phyloP scores from a whole-genome alignment of 2,797 vertebrate genomes.

The Eulemur coronatus region DNA sequence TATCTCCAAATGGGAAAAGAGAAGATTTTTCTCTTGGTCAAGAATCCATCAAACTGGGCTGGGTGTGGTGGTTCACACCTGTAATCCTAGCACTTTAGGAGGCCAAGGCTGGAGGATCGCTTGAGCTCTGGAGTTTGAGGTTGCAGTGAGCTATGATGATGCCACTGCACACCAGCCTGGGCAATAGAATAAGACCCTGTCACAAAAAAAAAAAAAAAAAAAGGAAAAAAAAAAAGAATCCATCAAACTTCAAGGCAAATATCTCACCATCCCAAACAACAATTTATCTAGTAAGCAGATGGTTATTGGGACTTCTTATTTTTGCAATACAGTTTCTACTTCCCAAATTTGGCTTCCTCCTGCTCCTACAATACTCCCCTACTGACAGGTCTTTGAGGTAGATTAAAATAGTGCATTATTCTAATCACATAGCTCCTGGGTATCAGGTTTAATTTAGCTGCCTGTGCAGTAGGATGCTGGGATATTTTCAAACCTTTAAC shows the following conservation, averaged over 20 bases:
- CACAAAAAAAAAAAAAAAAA: background rate
- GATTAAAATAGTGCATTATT: background rate
- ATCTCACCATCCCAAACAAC: background rate
- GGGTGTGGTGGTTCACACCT: background rate
- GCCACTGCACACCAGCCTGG: background rate
- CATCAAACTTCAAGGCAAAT: constrained; percentile 18
- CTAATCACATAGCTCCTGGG: background rate
- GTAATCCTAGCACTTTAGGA: background rate
- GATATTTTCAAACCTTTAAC: constrained; percentile 50
- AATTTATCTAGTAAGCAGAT: background rate
- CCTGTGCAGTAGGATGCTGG: background rate
- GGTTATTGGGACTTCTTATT: background rate
- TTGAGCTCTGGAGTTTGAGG: background rate
- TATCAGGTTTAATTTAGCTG: constrained; percentile 58
- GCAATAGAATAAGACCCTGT: background rate
- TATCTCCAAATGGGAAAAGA: constrained; percentile 7
- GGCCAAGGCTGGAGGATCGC: background rate
- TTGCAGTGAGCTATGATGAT: background rate
- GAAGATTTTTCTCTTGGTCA: background rate
- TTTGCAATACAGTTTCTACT: background rate
- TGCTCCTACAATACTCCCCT: background rate
- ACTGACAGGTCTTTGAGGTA: background rate
- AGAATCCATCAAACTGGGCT: constrained; percentile 1
- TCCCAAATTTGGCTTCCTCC: background rate
- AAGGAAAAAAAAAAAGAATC: background rate